Percentiles rank a stretch among this genome's conserved stretches.
phyloP scores from a whole-genome alignment of 2,888 invertebrate genomes.

The Caradrina clavipalpis region DNA sequence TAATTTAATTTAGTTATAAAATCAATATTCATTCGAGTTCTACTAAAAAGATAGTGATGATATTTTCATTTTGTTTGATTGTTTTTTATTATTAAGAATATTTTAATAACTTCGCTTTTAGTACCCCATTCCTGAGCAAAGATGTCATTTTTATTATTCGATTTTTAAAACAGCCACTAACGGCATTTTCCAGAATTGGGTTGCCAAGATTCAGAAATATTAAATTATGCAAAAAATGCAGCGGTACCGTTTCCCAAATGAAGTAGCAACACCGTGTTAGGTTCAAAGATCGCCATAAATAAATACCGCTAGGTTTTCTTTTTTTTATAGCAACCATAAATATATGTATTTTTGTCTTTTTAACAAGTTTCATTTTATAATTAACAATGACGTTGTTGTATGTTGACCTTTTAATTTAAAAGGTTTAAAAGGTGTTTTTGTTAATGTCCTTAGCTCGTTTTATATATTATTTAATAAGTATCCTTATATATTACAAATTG shows the following conservation, averaged over 20 bases:
- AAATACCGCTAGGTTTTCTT: not conserved
- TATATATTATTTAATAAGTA: not conserved
- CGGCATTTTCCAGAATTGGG: not conserved
- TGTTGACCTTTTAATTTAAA: conserved; percentile 1
- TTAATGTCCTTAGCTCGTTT: not conserved
- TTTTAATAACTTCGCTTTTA: not conserved
- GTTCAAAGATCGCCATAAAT: conserved; percentile 23
- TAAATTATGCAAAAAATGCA: conserved; percentile 27
- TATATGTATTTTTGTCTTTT: not conserved
- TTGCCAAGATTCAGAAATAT: not conserved
- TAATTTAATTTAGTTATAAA: not conserved
- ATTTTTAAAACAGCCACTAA: not conserved
- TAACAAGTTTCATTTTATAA: conserved; percentile 15
- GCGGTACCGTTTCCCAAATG: not conserved
- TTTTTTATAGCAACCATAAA: conserved; percentile 12
- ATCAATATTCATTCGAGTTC: not conserved
- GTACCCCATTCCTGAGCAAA: not conserved
- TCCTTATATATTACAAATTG: conserved; percentile 4
- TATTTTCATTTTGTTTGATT: not conserved
- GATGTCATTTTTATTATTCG: not conserved
- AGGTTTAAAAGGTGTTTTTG: not conserved
- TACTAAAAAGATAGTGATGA: not conserved
- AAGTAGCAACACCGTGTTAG: not conserved
- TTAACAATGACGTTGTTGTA: not conserved
- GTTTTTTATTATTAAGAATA: not conserved